A percentile compares a stretch with the other conserved stretches of the same genome.
Evolutionary conservation across 2,888 invertebrate genomes (phyloP).

Genomic region (Parelbella ahira): DNA sequence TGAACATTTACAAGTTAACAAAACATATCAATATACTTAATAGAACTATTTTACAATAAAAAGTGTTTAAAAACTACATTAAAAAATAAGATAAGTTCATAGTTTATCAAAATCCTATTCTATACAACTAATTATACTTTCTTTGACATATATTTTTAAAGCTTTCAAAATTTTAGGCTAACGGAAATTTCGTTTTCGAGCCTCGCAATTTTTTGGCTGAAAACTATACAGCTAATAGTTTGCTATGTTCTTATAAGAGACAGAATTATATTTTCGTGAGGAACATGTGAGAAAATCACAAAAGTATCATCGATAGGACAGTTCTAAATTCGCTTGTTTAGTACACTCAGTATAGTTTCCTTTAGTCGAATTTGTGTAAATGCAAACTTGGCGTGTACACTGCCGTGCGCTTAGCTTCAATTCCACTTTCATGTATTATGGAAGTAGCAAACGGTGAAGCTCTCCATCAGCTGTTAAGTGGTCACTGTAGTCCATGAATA

Average conservation of each 20-base stretch:
- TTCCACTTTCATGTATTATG: too few species aligned
- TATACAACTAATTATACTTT: constrained; percentile 35
- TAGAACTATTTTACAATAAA: neutral
- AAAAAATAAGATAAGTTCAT: too few species aligned
- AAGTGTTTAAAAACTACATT: constrained; percentile 2
- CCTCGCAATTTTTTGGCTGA: constrained; percentile 14
- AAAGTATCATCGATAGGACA: too few species aligned
- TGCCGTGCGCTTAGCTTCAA: too few species aligned
- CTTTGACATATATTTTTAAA: constrained; percentile 73
- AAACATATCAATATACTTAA: constrained; percentile 1
- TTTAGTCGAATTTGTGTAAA: too few species aligned
- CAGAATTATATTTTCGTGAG: constrained; percentile 9
- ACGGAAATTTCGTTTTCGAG: constrained; percentile 7
- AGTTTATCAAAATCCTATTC: too few species aligned
- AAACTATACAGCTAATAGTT: neutral
- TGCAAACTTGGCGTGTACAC: too few species aligned
- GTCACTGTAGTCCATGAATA: too few species aligned
- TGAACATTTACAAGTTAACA: constrained; percentile 22
- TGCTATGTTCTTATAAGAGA: neutral
- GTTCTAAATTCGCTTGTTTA: too few species aligned
- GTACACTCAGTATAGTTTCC: too few species aligned
- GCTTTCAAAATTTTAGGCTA: constrained; percentile 67
- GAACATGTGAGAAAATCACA: constrained; percentile 21
- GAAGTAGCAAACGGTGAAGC: too few species aligned
- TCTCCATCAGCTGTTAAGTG: too few species aligned